Evolutionary conservation across 2,797 vertebrate species (phyloP), one percentile per base, ranked within the genome.

Genomic region (Gorsachius magnificus): DNA sequence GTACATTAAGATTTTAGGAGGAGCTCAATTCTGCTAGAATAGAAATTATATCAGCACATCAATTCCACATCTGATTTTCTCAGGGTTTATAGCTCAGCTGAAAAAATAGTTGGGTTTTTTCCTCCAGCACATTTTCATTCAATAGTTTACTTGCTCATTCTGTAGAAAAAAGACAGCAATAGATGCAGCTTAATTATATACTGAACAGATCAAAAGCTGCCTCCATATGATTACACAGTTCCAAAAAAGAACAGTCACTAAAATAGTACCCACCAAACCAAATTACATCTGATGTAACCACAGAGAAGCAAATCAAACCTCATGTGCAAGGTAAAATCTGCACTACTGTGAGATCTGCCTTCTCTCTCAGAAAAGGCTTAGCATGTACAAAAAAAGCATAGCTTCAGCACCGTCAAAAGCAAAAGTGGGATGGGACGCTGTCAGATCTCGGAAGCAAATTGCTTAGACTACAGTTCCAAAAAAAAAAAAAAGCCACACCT

Each of bases 261-360:
- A 94, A 95, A 97, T 96, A 95, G 95, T 56, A 92, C 38, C 77
- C 90, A 75, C 69, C 65, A 95, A 89, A 92, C 61, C 57, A 96
- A 95, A 91, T 58, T 90, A 71, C 75, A 78, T 91, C 68, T 83
- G 60, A 70, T 79, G 54, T 57, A 94, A 86, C 84, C 69, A 66
- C 90, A 91, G 82, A 91, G 69, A 80, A 94, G 58, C 54, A 87
- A 92, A 85, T 70, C 75, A 85, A 83, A 60, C 31, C n/a, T 75
- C 81, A 35, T 50, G 72, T 45, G 46, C 18, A n/a, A 68, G 38
- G 75, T 87, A 70, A 87, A 93, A 93, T 68, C 64, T 79, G 64
- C 15, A 7, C 68, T 86, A 9, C 68, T 57, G 4, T 15, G 46
- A 90, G 84, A 86, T 78, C 61, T 63, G 74, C 70, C 57, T 87